These are phyloP conservation scores for Pseudococcus longispinus DNA, from an alignment of 2,888 invertebrate species.

Conservation along the genomic window DNA sequence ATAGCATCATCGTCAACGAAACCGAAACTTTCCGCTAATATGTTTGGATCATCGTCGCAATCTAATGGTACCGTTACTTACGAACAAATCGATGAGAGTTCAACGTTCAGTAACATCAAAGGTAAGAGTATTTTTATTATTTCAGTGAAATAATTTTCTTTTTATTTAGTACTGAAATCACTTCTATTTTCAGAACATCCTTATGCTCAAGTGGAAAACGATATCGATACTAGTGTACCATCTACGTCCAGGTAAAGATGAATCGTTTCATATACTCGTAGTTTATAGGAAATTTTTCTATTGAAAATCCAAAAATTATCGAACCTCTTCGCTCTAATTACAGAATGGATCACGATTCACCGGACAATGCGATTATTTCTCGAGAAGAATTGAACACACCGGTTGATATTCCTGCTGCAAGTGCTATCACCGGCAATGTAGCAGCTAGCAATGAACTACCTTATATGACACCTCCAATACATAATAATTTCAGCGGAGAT, in stretches of 20 bases:
- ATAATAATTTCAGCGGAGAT: constrained; percentile 84
- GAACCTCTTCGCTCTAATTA: not conserved
- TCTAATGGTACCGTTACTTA: constrained; percentile 53
- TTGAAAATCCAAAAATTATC: not conserved
- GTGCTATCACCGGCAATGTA: constrained; percentile 83
- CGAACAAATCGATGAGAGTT: constrained; percentile 51
- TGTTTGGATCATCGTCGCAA: constrained; percentile 53
- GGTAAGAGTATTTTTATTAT: constrained; percentile 2
- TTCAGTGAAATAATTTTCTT: not conserved
- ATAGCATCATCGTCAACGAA: not conserved
- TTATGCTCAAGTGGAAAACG: constrained; percentile 62
- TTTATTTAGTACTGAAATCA: not conserved
- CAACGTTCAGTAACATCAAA: constrained; percentile 43
- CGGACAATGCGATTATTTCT: constrained; percentile 1
- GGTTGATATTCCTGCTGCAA: constrained; percentile 78
- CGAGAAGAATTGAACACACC: constrained; percentile 28
- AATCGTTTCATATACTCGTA: not conserved
- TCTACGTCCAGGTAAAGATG: constrained; percentile 40
- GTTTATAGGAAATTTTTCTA: not conserved
- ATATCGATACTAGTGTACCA: not conserved
- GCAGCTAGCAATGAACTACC: constrained; percentile 88
- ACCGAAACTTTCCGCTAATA: constrained; percentile 21
- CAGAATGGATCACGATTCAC: constrained; percentile 20
- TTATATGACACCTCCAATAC: constrained; percentile 84
- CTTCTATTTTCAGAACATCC: constrained; percentile 61